Percentiles rank a stretch among this genome's conserved stretches.
Evolutionary conservation across 2,797 vertebrate genomes (phyloP).

Genomic region (Synaphobranchus kaupii): DNA sequence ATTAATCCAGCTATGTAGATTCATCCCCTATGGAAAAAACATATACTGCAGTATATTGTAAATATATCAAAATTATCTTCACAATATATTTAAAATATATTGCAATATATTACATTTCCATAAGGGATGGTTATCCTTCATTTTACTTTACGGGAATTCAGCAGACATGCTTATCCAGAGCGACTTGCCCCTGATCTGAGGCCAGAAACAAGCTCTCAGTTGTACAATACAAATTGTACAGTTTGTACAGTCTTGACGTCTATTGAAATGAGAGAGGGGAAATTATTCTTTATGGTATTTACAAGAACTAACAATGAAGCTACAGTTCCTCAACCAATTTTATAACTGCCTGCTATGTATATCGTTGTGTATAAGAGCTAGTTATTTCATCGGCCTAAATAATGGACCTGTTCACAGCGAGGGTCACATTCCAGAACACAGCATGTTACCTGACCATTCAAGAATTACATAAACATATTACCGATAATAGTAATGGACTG

Average conservation of each 20-base stretch:
- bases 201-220: neutral
- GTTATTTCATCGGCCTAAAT: neutral
- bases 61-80: too few relatives aligned
- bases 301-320: neutral
- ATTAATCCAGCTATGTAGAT: neutral
- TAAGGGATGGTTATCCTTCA: neutral
- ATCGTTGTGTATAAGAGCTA: neutral
- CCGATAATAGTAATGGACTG: neutral
- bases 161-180: neutral
- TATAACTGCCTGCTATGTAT: neutral
- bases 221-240: neutral
- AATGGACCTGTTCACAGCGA: neutral
- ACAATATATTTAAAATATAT: too few relatives aligned
- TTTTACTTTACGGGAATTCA: neutral
- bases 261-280: neutral
- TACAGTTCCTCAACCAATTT: neutral
- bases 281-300: neutral
- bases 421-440: neutral
- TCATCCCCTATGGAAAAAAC: too few relatives aligned
- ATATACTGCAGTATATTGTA: too few relatives aligned
- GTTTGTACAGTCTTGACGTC: neutral
- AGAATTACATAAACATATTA: neutral
- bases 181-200: neutral
- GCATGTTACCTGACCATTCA: neutral
- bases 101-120: too few relatives aligned